Conservation (phyloP, 2,888 invertebrate genomes). For the Metopia argyrocephala region DNA sequence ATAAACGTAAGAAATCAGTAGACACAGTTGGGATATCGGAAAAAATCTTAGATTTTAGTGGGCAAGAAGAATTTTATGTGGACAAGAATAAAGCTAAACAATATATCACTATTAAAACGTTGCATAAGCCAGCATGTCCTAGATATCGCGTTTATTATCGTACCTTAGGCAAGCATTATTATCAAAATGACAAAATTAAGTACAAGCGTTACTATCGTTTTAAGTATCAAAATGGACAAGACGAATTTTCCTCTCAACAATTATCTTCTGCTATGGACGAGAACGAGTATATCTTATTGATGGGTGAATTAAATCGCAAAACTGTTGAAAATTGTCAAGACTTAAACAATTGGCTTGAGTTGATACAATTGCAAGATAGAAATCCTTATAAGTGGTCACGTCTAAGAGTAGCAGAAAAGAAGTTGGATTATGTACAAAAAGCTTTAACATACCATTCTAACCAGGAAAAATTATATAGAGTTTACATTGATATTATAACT, state of each 20-base stretch:
- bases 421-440: slow-evolving; percentile 82
- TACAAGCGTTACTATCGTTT: slow-evolving; percentile 65
- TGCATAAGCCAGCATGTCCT: slow-evolving; percentile 83
- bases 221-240: slow-evolving; percentile 53
- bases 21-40: neutral
- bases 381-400: slow-evolving; percentile 73
- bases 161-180: slow-evolving; percentile 34
- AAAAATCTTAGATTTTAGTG: slow-evolving; percentile 71
- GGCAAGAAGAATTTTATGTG: slow-evolving; percentile 80
- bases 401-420: slow-evolving; percentile 79
- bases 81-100: slow-evolving; percentile 81
- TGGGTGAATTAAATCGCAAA: slow-evolving; percentile 80
- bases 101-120: slow-evolving; percentile 81
- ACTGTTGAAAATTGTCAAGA: slow-evolving; percentile 80
- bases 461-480: slow-evolving; percentile 79
- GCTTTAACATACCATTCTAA: slow-evolving; percentile 81
- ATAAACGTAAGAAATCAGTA: neutral
- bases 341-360: slow-evolving; percentile 82
- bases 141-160: slow-evolving; percentile 77
- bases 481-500: slow-evolving; percentile 76
- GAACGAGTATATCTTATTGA: slow-evolving; percentile 79
- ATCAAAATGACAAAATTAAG: slow-evolving; percentile 14
- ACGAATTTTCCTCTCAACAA: slow-evolving; percentile 54
- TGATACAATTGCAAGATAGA: slow-evolving; percentile 80
- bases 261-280: slow-evolving; percentile 72